Evolutionary conservation across 2,888 invertebrate species (phyloP).

Genomic region (Caenorhabditis panamensis): DNA sequence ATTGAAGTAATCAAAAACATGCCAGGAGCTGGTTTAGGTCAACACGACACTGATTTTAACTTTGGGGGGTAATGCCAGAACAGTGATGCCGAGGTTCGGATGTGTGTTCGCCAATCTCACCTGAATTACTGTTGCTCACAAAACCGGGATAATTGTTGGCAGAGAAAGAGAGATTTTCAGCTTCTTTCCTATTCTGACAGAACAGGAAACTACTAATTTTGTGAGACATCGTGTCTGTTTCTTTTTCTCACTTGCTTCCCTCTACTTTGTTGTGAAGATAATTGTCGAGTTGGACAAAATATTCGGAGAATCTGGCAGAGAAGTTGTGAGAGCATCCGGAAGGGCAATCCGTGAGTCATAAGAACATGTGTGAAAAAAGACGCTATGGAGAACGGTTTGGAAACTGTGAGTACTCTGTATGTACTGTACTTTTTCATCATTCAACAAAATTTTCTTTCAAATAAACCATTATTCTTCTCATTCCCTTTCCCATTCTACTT

Average conservation of each 20-base stretch:
- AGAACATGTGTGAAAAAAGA: background rate
- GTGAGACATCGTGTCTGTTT: constrained; percentile 48
- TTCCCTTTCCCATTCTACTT: too few species aligned
- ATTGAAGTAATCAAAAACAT: too few species aligned
- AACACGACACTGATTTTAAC: too few species aligned
- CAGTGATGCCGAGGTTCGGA: too few species aligned
- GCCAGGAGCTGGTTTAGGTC: too few species aligned
- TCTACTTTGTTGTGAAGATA: constrained; percentile 36
- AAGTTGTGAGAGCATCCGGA: constrained; percentile 29
- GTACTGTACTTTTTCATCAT: too few species aligned
- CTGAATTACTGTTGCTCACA: constrained; percentile 12
- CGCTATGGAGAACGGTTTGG: too few species aligned
- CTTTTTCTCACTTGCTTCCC: constrained; percentile 12
- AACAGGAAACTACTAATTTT: constrained; percentile 55
- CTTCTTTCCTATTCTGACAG: constrained; percentile 43
- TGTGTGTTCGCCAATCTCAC: background rate
- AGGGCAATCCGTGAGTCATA: constrained; percentile 19
- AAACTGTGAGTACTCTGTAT: too few species aligned
- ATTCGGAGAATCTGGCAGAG: constrained; percentile 16
- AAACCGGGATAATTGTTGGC: constrained; percentile 17
- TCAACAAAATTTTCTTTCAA: too few species aligned
- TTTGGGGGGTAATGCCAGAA: too few species aligned
- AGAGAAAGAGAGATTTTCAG: constrained; percentile 14
- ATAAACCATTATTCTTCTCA: too few species aligned
- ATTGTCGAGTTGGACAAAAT: constrained; percentile 31